Evolutionary conservation across 2,113 vertebrate genomes (phyloP).

Genomic region (Gallinago undulata): DNA sequence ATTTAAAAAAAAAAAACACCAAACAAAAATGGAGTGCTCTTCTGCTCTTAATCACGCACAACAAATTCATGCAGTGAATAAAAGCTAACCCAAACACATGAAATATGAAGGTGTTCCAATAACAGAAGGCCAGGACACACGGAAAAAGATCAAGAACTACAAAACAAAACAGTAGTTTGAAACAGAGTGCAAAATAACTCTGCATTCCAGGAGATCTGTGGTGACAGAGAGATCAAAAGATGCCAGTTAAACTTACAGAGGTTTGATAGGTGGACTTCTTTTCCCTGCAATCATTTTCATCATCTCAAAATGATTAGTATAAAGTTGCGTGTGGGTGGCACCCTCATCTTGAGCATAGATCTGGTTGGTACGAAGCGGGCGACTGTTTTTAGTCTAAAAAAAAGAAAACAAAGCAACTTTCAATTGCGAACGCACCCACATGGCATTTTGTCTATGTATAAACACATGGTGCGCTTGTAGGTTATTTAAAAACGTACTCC

Average conservation of each 20-base stretch:
- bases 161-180: background rate
- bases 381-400: constrained; percentile 89
- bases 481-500: constrained; percentile 48
- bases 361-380: constrained; percentile 89
- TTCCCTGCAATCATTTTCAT: constrained; percentile 93
- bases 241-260: constrained; percentile 78
- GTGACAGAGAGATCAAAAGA: background rate
- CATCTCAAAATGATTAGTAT: constrained; percentile 89
- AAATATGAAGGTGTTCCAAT: background rate
- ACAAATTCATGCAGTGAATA: background rate
- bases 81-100: background rate
- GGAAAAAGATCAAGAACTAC: background rate
- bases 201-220: background rate
- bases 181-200: background rate
- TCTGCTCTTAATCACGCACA: background rate
- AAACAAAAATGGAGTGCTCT: background rate
- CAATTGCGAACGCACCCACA: background rate
- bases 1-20: background rate
- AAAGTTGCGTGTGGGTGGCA: constrained; percentile 88
- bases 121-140: background rate
- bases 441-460: background rate
- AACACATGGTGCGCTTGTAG: constrained; percentile 31
- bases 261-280: constrained; percentile 90
- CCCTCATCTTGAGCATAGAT: constrained; percentile 94
- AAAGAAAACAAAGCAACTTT: constrained; percentile 28